phyloP scores from a whole-genome alignment of 2,113 vertebrate genomes.

The Delphinus delphis region DNA sequence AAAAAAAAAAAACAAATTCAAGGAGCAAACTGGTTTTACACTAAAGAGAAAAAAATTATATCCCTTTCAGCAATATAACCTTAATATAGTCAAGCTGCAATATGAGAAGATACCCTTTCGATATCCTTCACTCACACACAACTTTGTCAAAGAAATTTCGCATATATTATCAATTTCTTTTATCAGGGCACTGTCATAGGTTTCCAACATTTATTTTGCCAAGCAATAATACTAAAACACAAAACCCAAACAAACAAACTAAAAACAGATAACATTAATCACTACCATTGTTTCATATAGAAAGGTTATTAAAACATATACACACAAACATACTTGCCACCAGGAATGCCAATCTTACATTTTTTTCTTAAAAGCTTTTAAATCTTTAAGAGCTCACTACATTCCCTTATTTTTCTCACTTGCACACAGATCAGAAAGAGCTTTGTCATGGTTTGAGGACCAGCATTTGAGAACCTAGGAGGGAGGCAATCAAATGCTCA shows the following conservation, averaged over 20 bases:
- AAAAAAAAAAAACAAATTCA: too few species aligned
- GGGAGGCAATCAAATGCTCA: neutral
- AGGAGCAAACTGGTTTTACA: neutral
- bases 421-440: neutral
- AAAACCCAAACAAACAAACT: neutral
- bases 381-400: neutral
- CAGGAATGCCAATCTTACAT: neutral
- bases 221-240: neutral
- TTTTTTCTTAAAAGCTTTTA: neutral
- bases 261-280: neutral
- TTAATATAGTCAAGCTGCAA: neutral
- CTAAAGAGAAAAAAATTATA: neutral
- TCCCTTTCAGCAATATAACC: neutral
- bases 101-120: neutral
- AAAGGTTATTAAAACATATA: neutral
- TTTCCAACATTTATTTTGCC: neutral
- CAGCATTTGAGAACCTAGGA: neutral
- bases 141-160: constrained; percentile 13
- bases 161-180: neutral
- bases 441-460: neutral
- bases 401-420: neutral
- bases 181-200: neutral
- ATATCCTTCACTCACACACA: neutral
- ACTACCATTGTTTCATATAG: neutral
- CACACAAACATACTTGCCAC: neutral